These are phyloP conservation scores for Scotopteryx bipunctaria DNA, from an alignment of 2,888 invertebrate species.

Conservation along the genomic window DNA sequence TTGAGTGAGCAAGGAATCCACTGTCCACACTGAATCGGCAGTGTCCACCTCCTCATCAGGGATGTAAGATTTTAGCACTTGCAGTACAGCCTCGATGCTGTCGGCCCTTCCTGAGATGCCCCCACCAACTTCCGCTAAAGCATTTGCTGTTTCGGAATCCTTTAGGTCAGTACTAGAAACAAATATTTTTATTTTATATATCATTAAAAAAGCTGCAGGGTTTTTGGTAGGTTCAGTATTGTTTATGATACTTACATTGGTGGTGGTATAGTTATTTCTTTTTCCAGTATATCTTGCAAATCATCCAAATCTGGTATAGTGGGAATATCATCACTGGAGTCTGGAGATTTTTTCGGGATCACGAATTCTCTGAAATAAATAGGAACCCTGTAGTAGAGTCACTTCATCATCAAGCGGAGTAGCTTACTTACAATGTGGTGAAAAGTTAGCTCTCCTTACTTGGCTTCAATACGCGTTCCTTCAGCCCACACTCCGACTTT, in stretches of 20 bases:
- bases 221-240: neutral
- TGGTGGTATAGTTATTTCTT: conserved; percentile 69
- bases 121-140: conserved; percentile 67
- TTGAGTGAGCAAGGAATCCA: conserved; percentile 69
- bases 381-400: neutral
- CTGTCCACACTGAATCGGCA: conserved; percentile 73
- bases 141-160: conserved; percentile 67
- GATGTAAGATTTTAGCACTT: conserved; percentile 64
- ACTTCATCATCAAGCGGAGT: too few species aligned
- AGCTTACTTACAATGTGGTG: too few species aligned
- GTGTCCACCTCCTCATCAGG: conserved; percentile 66
- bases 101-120: conserved; percentile 62
- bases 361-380: conserved; percentile 65
- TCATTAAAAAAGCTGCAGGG: too few species aligned
- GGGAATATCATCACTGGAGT: conserved; percentile 75
- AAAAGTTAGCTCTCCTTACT: conserved; percentile 50
- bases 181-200: neutral
- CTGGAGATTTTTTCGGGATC: conserved; percentile 71
- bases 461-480: conserved; percentile 71
- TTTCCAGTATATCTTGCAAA: conserved; percentile 73
- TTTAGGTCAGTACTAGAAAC: conserved; percentile 55
- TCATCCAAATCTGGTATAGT: conserved; percentile 79
- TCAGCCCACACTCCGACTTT: conserved; percentile 78
- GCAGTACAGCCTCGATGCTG: conserved; percentile 67
- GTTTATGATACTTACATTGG: conserved; percentile 56